phyloP scores from a whole-genome alignment of 2,797 vertebrate species.

The Octomys mimax region DNA sequence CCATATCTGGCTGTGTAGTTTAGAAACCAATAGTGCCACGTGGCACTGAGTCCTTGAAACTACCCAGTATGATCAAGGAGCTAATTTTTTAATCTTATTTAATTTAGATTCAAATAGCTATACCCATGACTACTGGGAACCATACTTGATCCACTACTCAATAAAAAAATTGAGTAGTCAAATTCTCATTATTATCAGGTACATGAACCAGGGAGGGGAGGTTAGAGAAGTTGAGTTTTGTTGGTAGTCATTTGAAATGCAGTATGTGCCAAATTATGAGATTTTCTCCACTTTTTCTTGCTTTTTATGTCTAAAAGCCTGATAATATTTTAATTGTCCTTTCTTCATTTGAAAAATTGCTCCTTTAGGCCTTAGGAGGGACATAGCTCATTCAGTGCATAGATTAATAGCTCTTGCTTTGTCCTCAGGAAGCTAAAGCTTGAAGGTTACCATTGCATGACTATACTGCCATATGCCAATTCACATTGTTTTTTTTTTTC shows the following conservation, averaged over 20 bases:
- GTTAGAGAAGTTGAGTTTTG: not conserved
- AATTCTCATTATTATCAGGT: not conserved
- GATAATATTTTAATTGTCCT: slow-evolving; percentile 65
- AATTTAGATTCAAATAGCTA: not conserved
- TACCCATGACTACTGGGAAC: not conserved
- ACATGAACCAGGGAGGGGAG: not conserved
- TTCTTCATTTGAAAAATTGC: slow-evolving; percentile 46
- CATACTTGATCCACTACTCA: not conserved
- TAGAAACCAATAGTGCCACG: not conserved
- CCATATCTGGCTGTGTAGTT: not conserved
- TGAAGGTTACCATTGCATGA: not conserved
- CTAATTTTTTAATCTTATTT: slow-evolving; percentile 19
- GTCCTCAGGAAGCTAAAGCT: slow-evolving; percentile 30
- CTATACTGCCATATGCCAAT: not conserved
- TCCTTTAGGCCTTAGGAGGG: slow-evolving; percentile 6
- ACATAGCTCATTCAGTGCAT: not conserved
- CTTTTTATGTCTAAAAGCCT: slow-evolving; percentile 57
- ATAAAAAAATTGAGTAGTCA: slow-evolving; percentile 27
- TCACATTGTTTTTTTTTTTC: not conserved
- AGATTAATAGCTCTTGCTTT: not conserved
- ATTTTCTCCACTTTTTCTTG: slow-evolving; percentile 29
- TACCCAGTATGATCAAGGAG: not conserved
- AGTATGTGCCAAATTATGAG: not conserved
- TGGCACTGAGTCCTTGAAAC: not conserved
- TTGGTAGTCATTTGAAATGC: not conserved